Evolutionary conservation across 2,888 invertebrate species (phyloP).

Genomic region (Diabrotica balteata): DNA sequence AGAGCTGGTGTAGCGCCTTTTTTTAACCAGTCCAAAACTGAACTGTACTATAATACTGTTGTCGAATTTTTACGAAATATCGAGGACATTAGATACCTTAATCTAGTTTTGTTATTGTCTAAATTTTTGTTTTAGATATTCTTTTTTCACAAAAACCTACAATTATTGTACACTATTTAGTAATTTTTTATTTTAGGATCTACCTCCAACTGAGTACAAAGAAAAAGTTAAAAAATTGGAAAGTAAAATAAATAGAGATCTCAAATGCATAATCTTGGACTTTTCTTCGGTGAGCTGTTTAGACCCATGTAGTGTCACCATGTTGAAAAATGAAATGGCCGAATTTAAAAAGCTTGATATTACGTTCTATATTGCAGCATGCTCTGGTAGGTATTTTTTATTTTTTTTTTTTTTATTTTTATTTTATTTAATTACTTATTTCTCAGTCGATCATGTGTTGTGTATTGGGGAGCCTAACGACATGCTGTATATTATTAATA

Average conservation of each 20-base stretch:
- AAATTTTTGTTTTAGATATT: background rate
- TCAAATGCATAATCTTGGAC: slow-evolving; percentile 65
- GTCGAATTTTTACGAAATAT: too few relatives aligned
- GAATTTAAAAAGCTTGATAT: slow-evolving; percentile 65
- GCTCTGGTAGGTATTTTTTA: slow-evolving; percentile 42
- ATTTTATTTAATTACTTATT: too few relatives aligned
- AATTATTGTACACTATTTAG: background rate
- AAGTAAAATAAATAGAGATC: slow-evolving; percentile 47
- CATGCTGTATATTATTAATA: too few relatives aligned
- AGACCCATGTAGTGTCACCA: slow-evolving; percentile 70
- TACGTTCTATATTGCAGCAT: slow-evolving; percentile 63
- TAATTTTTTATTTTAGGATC: background rate
- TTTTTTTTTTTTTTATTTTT: too few relatives aligned
- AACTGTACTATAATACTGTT: too few relatives aligned
- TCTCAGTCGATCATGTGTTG: too few relatives aligned
- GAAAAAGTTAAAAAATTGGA: slow-evolving; percentile 43
- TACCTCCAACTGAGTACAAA: slow-evolving; percentile 14
- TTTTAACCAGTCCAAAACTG: too few relatives aligned
- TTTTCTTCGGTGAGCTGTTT: slow-evolving; percentile 70
- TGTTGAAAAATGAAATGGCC: slow-evolving; percentile 63
- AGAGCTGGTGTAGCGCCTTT: too few relatives aligned
- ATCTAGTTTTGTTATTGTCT: background rate
- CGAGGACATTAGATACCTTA: background rate
- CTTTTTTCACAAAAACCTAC: too few relatives aligned
- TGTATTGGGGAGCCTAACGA: too few relatives aligned